These are phyloP conservation scores for Otis tarda DNA, from an alignment of 2,113 vertebrate genomes.

Conservation along the genomic window DNA sequence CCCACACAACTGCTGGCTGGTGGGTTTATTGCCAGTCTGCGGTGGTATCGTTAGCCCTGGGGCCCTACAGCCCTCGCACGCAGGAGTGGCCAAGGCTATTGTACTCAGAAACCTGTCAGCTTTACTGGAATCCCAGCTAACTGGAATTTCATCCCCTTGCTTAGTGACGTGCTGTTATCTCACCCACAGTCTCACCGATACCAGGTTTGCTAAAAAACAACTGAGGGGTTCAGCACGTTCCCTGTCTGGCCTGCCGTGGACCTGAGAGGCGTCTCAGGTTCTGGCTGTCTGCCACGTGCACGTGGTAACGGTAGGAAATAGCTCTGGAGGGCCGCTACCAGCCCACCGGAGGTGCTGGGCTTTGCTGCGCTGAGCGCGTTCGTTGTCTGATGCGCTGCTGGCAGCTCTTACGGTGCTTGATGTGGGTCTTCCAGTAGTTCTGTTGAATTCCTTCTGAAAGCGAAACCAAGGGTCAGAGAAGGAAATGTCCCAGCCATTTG, in stretches of 20 bases:
- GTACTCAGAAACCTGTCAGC: neutral
- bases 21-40: neutral
- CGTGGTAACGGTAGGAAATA: fast-evolving
- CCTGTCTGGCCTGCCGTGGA: neutral
- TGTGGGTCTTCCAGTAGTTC: neutral
- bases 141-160: neutral
- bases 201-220: neutral
- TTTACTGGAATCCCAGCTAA: neutral
- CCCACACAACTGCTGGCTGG: fast-evolving
- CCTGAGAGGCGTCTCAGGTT: neutral
- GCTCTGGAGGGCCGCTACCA: neutral
- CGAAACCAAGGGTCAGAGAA: neutral
- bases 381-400: neutral
- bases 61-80: fast-evolving
- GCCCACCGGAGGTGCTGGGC: too few relatives aligned
- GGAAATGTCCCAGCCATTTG: neutral
- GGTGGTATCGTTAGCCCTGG: neutral
- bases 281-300: neutral
- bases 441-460: neutral
- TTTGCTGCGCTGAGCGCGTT: neutral
- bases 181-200: neutral
- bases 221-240: neutral
- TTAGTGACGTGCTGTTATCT: neutral
- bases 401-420: neutral
- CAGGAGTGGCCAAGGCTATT: neutral